These are phyloP conservation scores for Pseudococcus viburni DNA, from an alignment of 2,888 invertebrate genomes.

Conservation along the genomic window DNA sequence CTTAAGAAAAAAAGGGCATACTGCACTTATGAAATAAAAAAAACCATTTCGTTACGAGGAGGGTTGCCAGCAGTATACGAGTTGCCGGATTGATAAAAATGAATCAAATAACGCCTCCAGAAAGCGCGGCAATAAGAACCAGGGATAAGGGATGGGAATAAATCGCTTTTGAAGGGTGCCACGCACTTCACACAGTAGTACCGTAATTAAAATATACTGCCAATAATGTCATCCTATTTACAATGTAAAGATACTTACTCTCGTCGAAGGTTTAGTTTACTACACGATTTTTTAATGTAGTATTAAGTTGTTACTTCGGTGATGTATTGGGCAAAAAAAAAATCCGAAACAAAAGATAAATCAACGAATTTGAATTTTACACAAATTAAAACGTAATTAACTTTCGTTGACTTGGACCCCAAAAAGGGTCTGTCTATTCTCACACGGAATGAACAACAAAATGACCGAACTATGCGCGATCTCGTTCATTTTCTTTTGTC, in stretches of 20 bases:
- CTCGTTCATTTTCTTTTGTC: too few species aligned
- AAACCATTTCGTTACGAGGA: conserved; percentile 47
- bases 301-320: neutral
- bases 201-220: conserved; percentile 62
- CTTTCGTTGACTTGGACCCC: too few species aligned
- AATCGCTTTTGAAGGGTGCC: conserved; percentile 58
- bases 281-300: neutral
- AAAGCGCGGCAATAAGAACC: neutral
- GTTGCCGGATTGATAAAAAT: conserved; percentile 50
- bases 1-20: conserved; percentile 15
- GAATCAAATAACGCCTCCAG: conserved; percentile 48
- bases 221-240: conserved; percentile 47
- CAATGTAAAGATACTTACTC: neutral
- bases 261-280: neutral
- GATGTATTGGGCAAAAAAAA: neutral
- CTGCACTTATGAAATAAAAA: conserved; percentile 50
- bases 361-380: neutral
- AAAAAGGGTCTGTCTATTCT: too few species aligned
- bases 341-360: neutral
- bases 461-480: too few species aligned
- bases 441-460: too few species aligned
- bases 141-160: conserved; percentile 38
- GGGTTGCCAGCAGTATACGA: neutral
- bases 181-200: conserved; percentile 24
- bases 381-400: neutral